Evolutionary conservation across 2,113 vertebrate species (phyloP).

Genomic region (mouse (Mus musculus)): DNA sequence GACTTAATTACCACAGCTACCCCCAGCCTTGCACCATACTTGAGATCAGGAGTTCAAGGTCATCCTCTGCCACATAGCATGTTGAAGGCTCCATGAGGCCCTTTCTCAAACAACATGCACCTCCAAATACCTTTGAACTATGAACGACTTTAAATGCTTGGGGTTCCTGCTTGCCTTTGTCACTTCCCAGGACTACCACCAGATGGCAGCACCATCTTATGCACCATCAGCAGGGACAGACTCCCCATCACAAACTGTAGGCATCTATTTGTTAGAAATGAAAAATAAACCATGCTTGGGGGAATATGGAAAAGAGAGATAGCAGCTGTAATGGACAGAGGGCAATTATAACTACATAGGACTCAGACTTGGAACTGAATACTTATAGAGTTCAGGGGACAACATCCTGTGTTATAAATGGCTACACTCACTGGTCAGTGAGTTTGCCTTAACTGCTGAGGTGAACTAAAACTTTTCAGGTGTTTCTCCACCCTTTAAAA

Average conservation of each 20-base stretch:
- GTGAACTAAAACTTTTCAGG: not conserved
- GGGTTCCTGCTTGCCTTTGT: not conserved
- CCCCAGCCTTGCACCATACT: not conserved
- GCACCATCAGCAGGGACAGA: accelerated
- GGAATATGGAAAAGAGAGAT: constrained; percentile 11
- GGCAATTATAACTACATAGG: not conserved
- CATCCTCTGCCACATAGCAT: not conserved
- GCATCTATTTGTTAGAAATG: not conserved
- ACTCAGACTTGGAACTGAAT: not conserved
- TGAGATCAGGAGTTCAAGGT: not conserved
- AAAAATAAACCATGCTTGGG: not conserved
- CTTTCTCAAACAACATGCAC: not conserved
- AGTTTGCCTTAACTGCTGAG: not conserved
- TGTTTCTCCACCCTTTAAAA: constrained; percentile 47
- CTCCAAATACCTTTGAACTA: not conserved
- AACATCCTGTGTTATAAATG: not conserved
- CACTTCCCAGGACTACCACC: constrained; percentile 67
- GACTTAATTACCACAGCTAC: not conserved
- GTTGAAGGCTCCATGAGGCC: not conserved
- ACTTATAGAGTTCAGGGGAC: constrained; percentile 58
- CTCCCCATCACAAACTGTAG: not conserved
- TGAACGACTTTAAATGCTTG: accelerated
- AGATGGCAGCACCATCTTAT: constrained; percentile 80
- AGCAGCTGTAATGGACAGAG: not conserved
- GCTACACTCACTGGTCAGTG: not conserved